A percentile compares a stretch with the other conserved stretches of the same genome.
Conservation (phyloP, 2,113 vertebrate species). For the Sterrhoptilus dennistouni region DNA sequence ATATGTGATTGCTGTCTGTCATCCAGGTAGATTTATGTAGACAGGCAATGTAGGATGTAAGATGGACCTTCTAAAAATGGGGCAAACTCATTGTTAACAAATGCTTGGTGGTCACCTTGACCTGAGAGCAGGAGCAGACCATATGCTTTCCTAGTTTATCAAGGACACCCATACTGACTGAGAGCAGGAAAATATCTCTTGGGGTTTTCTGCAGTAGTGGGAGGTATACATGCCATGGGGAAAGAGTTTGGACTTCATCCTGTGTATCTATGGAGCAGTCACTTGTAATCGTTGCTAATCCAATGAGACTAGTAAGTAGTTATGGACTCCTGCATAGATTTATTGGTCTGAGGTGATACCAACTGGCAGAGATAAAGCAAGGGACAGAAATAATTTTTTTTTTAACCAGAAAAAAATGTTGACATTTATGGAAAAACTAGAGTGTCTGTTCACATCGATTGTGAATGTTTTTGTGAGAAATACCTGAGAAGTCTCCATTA, state of each 20-base stretch:
- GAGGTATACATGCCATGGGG: neutral
- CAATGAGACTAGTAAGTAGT: neutral
- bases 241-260: neutral
- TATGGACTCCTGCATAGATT: neutral
- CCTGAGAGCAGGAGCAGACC: neutral
- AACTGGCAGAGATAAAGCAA: neutral
- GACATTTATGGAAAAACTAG: slow-evolving; percentile 4
- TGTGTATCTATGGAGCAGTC: neutral
- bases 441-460: neutral
- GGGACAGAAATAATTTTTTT: neutral
- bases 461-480: neutral
- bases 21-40: neutral
- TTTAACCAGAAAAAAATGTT: neutral
- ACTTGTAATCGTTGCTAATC: neutral
- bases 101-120: accelerated
- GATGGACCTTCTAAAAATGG: neutral
- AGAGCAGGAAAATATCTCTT: neutral
- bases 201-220: neutral
- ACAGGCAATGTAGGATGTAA: neutral
- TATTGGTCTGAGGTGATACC: neutral
- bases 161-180: accelerated
- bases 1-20: neutral
- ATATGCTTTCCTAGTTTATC: neutral
- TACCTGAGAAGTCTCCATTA: neutral
- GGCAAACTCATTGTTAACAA: neutral